These are phyloP conservation scores for Macrobrachium rosenbergii DNA, from an alignment of 1,140 invertebrate species.

Conservation along the genomic window DNA sequence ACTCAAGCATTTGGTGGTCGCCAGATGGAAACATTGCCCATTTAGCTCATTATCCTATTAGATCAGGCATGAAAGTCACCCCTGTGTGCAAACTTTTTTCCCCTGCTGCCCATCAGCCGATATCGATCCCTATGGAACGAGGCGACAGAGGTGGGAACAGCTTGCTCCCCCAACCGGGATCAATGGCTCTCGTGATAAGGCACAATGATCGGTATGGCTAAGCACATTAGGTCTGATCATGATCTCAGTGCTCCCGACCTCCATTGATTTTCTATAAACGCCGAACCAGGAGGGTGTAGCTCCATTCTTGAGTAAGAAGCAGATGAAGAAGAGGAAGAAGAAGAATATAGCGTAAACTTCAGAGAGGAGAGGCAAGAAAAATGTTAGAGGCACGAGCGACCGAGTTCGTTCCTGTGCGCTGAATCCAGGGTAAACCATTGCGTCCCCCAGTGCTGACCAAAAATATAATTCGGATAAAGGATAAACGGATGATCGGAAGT, in stretches of 20 bases:
- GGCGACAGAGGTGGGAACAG: neutral
- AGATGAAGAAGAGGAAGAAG: neutral
- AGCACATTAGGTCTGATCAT: constrained; percentile 11
- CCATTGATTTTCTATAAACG: constrained; percentile 18
- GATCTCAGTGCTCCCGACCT: neutral
- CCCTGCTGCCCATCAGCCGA: neutral
- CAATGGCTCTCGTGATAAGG: constrained; percentile 17
- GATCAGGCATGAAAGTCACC: constrained; percentile 18
- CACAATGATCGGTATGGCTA: constrained; percentile 21
- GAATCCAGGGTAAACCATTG: too few relatives aligned
- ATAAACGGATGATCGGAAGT: neutral
- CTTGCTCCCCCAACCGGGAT: neutral
- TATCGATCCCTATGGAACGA: neutral
- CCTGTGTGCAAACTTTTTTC: neutral
- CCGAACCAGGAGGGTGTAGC: neutral
- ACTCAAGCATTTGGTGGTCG: constrained; percentile 6
- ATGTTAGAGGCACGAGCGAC: too few relatives aligned
- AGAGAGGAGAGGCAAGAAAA: neutral
- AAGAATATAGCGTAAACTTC: neutral
- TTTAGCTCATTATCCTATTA: constrained; percentile 24
- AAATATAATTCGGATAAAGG: too few relatives aligned
- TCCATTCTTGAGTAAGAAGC: neutral
- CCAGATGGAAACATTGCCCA: constrained; percentile 25
- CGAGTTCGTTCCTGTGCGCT: too few relatives aligned
- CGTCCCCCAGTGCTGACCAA: too few relatives aligned